A percentile compares a stretch with the other conserved stretches of the same genome.
Conservation (phyloP, 2,888 invertebrate species). For the Ormyrus pomaceus region DNA sequence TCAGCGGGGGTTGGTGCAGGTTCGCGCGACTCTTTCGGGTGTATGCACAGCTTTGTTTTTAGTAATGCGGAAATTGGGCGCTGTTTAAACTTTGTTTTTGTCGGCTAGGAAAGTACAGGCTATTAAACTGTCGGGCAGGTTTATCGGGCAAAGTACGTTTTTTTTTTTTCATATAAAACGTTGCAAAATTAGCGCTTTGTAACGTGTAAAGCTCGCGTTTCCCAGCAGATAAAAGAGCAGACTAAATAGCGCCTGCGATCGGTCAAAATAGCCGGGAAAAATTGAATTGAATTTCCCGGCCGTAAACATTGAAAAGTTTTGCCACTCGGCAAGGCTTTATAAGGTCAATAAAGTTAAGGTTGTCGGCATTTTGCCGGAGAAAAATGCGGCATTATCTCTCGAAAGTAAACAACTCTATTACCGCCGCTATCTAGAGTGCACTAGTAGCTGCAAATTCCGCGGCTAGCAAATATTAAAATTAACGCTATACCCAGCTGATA, state of each 20-base stretch:
- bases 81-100: too few species aligned
- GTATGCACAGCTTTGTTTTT: too few species aligned
- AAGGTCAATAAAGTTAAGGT: slow-evolving; percentile 54
- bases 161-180: too few species aligned
- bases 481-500: not conserved
- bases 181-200: too few species aligned
- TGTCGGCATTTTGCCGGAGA: slow-evolving; percentile 21
- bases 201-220: too few species aligned
- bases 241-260: not conserved
- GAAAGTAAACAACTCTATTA: slow-evolving; percentile 53
- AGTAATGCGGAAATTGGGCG: too few species aligned
- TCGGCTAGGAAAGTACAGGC: too few species aligned
- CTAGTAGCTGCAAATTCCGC: slow-evolving; percentile 11
- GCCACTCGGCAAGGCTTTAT: slow-evolving; percentile 21
- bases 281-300: not conserved
- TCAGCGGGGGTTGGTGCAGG: not conserved
- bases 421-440: slow-evolving; percentile 27
- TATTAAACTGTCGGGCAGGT: too few species aligned
- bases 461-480: not conserved
- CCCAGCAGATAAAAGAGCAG: not conserved
- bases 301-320: not conserved
- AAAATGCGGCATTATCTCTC: slow-evolving; percentile 45
- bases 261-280: not conserved
- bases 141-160: too few species aligned
- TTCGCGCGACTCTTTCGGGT: too few species aligned